These are phyloP conservation scores for Sebastes diploproa DNA, from an alignment of 2,797 vertebrate species.

Conservation along the genomic window DNA sequence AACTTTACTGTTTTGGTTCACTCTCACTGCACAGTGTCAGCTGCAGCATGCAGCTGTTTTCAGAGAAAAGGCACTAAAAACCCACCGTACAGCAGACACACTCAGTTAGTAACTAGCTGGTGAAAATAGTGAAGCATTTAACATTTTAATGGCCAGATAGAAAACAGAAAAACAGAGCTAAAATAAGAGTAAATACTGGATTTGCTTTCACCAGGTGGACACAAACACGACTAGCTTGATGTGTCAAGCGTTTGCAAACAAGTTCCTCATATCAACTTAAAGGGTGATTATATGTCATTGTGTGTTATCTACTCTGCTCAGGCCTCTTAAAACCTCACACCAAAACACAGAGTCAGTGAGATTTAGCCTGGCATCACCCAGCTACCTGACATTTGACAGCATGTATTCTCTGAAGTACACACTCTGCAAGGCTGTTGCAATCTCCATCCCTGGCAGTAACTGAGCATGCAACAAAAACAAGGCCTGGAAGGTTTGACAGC, in stretches of 20 bases:
- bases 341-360: not conserved
- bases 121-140: not conserved
- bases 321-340: not conserved
- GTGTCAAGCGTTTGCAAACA: not conserved
- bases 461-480: not conserved
- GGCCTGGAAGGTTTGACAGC: slow-evolving; percentile 27
- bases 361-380: not conserved
- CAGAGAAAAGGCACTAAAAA: not conserved
- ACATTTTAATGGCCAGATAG: not conserved
- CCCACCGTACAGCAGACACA: not conserved
- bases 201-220: not conserved
- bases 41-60: not conserved
- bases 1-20: not conserved
- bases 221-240: not conserved
- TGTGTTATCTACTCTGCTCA: not conserved
- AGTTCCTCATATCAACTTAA: not conserved
- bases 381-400: slow-evolving; percentile 18
- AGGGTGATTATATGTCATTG: not conserved
- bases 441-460: slow-evolving; percentile 7
- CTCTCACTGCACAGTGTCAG: not conserved
- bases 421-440: slow-evolving; percentile 11
- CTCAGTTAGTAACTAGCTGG: not conserved
- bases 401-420: slow-evolving; percentile 4
- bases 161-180: not conserved
- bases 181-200: not conserved